Conservation (phyloP, 2,113 vertebrate genomes). For the Hypanus sabinus region DNA sequence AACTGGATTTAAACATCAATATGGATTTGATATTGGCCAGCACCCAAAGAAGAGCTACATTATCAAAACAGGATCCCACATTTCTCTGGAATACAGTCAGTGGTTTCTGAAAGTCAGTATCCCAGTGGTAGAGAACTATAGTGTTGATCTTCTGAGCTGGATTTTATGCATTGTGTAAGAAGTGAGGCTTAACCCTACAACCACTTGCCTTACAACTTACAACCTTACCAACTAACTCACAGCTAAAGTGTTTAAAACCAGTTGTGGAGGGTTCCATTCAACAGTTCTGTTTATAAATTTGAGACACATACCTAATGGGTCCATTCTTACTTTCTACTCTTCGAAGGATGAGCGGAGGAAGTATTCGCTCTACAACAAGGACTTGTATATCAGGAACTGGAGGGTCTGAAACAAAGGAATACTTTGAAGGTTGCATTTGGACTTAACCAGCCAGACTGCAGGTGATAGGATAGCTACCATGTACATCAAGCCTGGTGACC, state of each 20-base stretch:
- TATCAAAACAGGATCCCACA: background rate
- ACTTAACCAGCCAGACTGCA: too few species aligned
- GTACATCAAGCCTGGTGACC: too few species aligned
- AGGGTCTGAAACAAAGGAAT: conserved; percentile 58
- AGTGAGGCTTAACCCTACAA: background rate
- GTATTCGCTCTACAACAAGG: conserved; percentile 54
- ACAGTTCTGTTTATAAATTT: background rate
- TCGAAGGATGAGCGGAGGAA: conserved; percentile 61
- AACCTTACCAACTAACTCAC: background rate
- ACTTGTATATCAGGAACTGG: conserved; percentile 65
- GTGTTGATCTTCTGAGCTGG: background rate
- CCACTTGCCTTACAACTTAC: too few species aligned
- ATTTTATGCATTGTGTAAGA: background rate
- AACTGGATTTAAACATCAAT: too few species aligned
- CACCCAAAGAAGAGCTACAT: background rate
- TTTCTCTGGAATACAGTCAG: background rate
- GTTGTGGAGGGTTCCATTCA: background rate
- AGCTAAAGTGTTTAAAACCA: background rate
- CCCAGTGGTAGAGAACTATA: background rate
- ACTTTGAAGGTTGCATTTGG: too few species aligned
- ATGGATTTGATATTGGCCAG: background rate
- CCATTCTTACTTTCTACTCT: conserved; percentile 65
- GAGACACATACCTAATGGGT: conserved; percentile 67
- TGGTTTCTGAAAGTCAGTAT: background rate
- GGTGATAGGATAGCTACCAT: too few species aligned